Evolutionary conservation across 2,113 vertebrate species (phyloP).

Genomic region (Saccopteryx bilineata): DNA sequence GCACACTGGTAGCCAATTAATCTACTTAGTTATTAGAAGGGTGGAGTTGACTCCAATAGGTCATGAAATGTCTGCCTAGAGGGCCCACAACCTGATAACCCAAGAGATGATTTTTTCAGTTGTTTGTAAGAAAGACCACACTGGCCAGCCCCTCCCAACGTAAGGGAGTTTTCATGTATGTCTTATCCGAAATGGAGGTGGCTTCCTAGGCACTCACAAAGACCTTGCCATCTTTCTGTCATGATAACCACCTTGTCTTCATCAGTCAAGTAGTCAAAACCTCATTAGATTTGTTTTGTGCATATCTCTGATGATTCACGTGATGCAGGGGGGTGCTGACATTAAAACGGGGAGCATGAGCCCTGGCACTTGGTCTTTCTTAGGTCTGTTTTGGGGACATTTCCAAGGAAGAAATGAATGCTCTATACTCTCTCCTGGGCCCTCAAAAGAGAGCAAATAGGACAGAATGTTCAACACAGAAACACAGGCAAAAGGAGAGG

Average conservation of each 20-base stretch:
- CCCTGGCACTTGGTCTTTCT: conserved; percentile 66
- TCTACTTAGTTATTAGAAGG: accelerated
- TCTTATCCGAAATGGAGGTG: neutral
- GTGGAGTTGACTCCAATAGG: no score
- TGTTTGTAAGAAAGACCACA: neutral
- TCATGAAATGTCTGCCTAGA: neutral
- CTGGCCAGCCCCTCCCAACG: no score
- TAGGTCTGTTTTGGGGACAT: conserved; percentile 55
- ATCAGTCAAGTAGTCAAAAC: neutral
- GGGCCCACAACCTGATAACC: accelerated
- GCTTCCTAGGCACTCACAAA: neutral
- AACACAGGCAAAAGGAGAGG: neutral
- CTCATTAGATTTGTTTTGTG: conserved; percentile 54
- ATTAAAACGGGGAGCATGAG: conserved; percentile 12
- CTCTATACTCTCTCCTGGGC: neutral
- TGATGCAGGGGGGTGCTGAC: neutral
- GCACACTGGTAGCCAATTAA: no score
- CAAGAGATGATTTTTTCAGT: neutral
- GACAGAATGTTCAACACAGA: neutral
- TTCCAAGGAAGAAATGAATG: conserved; percentile 63
- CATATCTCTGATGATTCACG: conserved; percentile 58
- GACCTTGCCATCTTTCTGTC: no score
- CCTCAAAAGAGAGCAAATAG: neutral
- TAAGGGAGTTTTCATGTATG: neutral
- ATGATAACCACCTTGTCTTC: neutral